Evolutionary conservation across 1,140 invertebrate species (phyloP), one percentile per base, ranked within the genome.

Genomic region (Panagrolaimus sp.): DNA sequence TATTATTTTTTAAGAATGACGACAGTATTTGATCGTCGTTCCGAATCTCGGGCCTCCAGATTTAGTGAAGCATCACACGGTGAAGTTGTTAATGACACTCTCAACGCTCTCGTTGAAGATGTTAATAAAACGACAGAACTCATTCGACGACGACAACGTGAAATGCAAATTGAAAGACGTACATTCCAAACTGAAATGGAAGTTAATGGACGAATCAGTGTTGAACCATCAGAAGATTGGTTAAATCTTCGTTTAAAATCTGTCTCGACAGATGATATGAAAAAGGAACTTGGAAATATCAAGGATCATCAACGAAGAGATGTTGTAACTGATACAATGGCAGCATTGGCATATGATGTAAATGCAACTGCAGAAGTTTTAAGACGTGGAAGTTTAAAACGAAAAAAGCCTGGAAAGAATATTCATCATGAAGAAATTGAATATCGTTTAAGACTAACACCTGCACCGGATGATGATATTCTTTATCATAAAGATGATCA

Each of bases 271-370:
- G 80, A 82, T 28, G 80, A 82, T 47, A 73, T 82, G 80, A 81
- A 78, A 44, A 76, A 74, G 26, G 80, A 80, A 47, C 68, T 82
- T 24, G 78, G 72, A 2, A 73, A 73, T 17, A 63, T 82, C 7
- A 82, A 82, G 64, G 70, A 69, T 6, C 78, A 83, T 55, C 80
- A 82, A 58, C 63, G 79, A 24, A 68, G 73, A 62, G 74, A 82
- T 68, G 80, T 73, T 4, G 81, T 83, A 2, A 71, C 68, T 7
- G 80, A 82, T 71, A 82, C 80, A 14, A 67, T 82, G 28, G 80
- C 80, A 10, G 80, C 80, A n/a, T 64, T 82, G 8, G 82, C 83
- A 21, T 83, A 83, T 65, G 80, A 82, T 70, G 82, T 83, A n/a
- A 83, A 82, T 66, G 80, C 80, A 14, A 82, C 80, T 1, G 81